A percentile compares a stretch with the other conserved stretches of the same genome.
These are phyloP conservation scores for Corythoichthys intestinalis DNA, from an alignment of 2,113 vertebrate genomes.

Conservation along the genomic window DNA sequence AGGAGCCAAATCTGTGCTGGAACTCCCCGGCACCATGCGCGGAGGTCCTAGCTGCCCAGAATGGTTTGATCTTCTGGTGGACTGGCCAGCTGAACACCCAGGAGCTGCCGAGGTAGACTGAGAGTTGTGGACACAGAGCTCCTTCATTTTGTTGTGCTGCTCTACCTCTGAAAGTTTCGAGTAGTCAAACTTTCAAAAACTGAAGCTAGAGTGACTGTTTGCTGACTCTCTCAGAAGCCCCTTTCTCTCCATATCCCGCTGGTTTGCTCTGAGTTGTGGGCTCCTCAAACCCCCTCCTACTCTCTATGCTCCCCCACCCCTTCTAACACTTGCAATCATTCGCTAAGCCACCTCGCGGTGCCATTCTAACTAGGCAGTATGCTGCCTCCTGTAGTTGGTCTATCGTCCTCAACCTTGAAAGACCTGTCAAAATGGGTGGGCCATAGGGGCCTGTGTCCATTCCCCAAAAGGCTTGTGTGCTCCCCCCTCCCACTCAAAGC, in stretches of 20 bases:
- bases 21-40: conserved; percentile 34
- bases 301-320: conserved; percentile 29
- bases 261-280: conserved; percentile 28
- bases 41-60: conserved; percentile 43
- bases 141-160: conserved; percentile 51
- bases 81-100: conserved; percentile 40
- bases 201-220: conserved; percentile 32
- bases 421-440: too few species aligned
- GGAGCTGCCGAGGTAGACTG: conserved; percentile 44
- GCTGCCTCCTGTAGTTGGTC: conserved; percentile 57
- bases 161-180: conserved; percentile 38
- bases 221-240: conserved; percentile 37
- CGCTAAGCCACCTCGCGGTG: conserved; percentile 13
- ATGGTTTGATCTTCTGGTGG: conserved; percentile 38
- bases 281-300: conserved; percentile 46
- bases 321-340: conserved; percentile 19
- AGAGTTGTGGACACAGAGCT: conserved; percentile 57
- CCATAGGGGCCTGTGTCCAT: too few species aligned
- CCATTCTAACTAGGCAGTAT: conserved; percentile 27
- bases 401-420: conserved; percentile 19
- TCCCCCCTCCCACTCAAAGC: too few species aligned
- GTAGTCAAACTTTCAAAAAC: conserved; percentile 34
- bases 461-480: too few species aligned
- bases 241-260: conserved; percentile 42
- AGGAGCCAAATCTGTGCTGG: conserved; percentile 45